Base-by-base conservation (phyloP, 1,140 invertebrate species). In the Homalodisca vitripennis region DNA sequence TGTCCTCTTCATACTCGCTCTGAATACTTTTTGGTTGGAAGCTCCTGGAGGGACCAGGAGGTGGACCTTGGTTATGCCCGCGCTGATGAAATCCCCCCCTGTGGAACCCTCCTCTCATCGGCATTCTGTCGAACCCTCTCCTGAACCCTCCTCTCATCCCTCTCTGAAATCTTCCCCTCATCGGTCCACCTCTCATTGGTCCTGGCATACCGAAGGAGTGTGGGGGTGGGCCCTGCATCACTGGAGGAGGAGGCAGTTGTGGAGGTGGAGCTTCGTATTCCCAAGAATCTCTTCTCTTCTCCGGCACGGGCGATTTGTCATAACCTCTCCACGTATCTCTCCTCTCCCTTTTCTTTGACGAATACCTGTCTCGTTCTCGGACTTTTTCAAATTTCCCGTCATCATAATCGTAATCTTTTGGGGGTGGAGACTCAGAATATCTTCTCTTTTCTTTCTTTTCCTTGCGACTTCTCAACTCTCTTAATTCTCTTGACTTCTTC, bases 1-100 rank as follows among this genome's bases (percentile, higher is more conserved):
- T 74, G 55, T 74, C 73, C 68, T 74, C 71, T 53, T 74, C 73
- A 69, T 71, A 74, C 24, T 74, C 73, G 34, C 24, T 67, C 46
- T 72, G 73, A 3, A 55, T 22, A 24, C 29, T 26, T 30, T 69
- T 51, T 47, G 67, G 66, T n/a, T 31, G 41, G 32, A 46, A 64
- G 55, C 30, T 30, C 68, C 68, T 64, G 26, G 31, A 53, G 20
- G 51, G 29, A 17, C 55, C 30, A 2, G 64, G 47, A 17, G 17
- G 31, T n/a, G 65, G 63, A 34, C 46, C 31, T 41, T 24, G 30
- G 26, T 14, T 17, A 26, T 41, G 46, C 24, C 65, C 57, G 31
- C 66, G 24, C 10, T 51, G 66, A n/a, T 70, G 26, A 20, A 64
- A 57, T 30, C 53, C 41, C 17, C 69, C 71, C 27, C 51, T 32